Base-by-base conservation (phyloP, 1,140 invertebrate genomes). In the Cotesia glomerata region DNA sequence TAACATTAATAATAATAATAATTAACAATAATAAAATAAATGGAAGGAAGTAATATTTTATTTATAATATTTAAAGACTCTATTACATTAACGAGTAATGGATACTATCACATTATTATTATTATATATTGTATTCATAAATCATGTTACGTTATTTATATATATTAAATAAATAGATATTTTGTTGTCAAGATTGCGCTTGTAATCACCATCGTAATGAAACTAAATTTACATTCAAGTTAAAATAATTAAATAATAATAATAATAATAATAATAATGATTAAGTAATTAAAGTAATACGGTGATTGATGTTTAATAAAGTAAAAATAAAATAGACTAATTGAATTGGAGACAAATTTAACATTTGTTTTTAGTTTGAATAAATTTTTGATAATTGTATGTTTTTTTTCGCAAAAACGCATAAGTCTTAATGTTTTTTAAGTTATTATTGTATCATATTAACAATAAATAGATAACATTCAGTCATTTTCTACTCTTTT, bases 401-500 rank as follows among this genome's bases (percentile, higher is more conserved):
- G 52, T 56, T 72, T 39, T 72, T 72, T 77, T 78, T 75, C 71
- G 64, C 69, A 78, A 74, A 70, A 66, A 71, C 67, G 64, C 69
- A 75, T 73, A 73, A 75, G 71, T 59, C 63, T 74, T 62, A 54
- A 62, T 49, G 51, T 26, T 35, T 70, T 69, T 61, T 45, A 79
- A 77, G 62, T 78, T 79, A 77, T 75, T 75, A 75, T 65, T 76
- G 74, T 75, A 74, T 75, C 71, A 74, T 79, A 81, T 77, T 79
- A 79, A 80, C 68, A 78, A 77, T 78, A 77, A 78, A 68, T 72
- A 79, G 76, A 72, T 75, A 73, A 74, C 70, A 69, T 74, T 73
- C 71, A 72, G 74, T 68, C 52, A 69, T 72, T 71, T 52, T 56
- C 69, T 67, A 58, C 36, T 45, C 4, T 32, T 35, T 69, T 69